Evolutionary conservation across 2,888 invertebrate species (phyloP).

Genomic region (Lottia gigantea): DNA sequence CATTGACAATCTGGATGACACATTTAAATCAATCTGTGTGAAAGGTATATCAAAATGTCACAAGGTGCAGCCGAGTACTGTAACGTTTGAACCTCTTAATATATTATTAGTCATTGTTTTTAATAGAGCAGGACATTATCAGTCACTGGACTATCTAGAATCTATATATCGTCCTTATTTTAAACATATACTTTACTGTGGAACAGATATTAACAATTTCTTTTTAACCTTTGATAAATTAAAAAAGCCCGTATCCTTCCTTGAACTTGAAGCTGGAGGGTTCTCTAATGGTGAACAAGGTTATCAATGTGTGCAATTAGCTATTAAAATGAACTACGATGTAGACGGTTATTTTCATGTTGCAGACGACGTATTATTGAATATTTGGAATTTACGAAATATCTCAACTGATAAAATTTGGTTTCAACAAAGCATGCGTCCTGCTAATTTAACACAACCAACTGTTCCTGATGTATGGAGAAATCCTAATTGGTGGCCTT

Average conservation of each 20-base stretch:
- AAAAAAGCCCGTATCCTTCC: not conserved
- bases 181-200: conserved; percentile 9
- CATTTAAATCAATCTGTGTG: not conserved
- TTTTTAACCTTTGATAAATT: not conserved
- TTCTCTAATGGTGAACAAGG: not conserved
- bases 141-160: conserved; percentile 2
- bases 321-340: conserved; percentile 10
- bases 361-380: conserved; percentile 13
- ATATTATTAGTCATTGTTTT: not conserved
- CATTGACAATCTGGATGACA: not conserved
- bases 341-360: conserved; percentile 15
- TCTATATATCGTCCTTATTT: not conserved
- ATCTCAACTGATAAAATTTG: conserved; percentile 9
- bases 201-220: not conserved
- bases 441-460: not conserved
- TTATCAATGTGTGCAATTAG: conserved; percentile 11
- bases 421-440: conserved; percentile 15
- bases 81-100: not conserved
- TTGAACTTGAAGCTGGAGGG: not conserved
- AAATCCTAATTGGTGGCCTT: not conserved
- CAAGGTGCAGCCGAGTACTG: not conserved
- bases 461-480: conserved; percentile 10
- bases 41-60: not conserved
- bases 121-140: conserved; percentile 5
- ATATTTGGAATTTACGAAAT: conserved; percentile 11